These are phyloP conservation scores for Peribatodes rhomboidaria DNA, from an alignment of 2,888 invertebrate genomes.

Conservation along the genomic window DNA sequence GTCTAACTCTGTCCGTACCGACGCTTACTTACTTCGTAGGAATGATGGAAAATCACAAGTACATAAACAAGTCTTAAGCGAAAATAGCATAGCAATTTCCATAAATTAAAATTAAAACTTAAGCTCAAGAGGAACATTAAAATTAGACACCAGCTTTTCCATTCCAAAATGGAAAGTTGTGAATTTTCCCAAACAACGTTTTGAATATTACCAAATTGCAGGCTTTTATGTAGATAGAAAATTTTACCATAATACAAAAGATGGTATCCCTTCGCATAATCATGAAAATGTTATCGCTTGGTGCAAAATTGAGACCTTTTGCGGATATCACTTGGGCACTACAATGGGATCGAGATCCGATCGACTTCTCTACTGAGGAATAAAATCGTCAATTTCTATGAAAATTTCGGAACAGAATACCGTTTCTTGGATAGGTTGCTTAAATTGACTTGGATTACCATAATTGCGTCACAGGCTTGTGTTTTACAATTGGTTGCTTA, in stretches of 20 bases:
- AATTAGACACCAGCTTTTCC: conserved; percentile 11
- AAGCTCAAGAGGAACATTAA: conserved; percentile 2
- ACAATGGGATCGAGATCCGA: conserved; percentile 59
- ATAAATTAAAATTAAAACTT: background rate
- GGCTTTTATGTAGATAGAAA: conserved; percentile 41
- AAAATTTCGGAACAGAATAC: conserved; percentile 27
- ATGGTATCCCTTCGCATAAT: conserved; percentile 66
- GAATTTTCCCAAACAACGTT: conserved; percentile 30
- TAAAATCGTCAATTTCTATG: conserved; percentile 53
- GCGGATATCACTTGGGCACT: conserved; percentile 63
- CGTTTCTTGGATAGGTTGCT: conserved; percentile 7
- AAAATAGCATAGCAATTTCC: no score
- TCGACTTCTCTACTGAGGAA: conserved; percentile 53
- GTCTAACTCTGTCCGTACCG: no score
- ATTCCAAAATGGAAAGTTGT: conserved; percentile 12
- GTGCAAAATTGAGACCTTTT: conserved; percentile 69
- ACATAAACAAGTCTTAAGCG: no score
- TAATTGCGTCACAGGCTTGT: background rate
- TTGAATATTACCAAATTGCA: conserved; percentile 37
- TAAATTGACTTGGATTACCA: background rate
- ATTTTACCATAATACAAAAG: conserved; percentile 57
- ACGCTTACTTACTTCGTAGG: no score
- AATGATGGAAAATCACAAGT: no score
- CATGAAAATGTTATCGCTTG: conserved; percentile 72
- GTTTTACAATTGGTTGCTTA: background rate